Base-by-base conservation (phyloP, 1,140 invertebrate species). In the Microvelia longipes region DNA sequence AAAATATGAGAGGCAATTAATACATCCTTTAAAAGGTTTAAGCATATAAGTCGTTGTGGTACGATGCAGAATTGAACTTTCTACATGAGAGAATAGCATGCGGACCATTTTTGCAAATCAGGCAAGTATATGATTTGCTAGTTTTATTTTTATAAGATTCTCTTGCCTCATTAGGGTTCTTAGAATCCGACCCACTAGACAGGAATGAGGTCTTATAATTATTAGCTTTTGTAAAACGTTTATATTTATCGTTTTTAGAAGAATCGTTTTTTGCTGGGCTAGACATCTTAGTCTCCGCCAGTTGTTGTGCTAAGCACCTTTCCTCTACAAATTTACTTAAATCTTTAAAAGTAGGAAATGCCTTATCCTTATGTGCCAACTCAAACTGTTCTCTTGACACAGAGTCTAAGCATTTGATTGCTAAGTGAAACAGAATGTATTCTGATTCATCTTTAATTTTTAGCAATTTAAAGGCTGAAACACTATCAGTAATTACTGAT, bases 351-450 rank as follows among this genome's bases (percentile, higher is more conserved):
- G 63, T 65, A n/a, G 63, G 63, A 27, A 24, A 65, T 24, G 2
- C 63, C n/a, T 11, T 24, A 24, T 2, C 2, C n/a, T n/a, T 24
- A 65, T 65, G n/a, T 27, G n/a, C 26, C n/a, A 65, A 5, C 24
- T 65, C 63, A 65, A 65, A 65, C n/a, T n/a, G n/a, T 65, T 65
- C 63, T 24, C 63, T 65, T n/a, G 63, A 11, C 63, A 24, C 26
- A 5, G 63, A 11, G 26, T 65, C 63, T 30, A 35, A 68, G 35
- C 19, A 13, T 14, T 28, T 35, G 13, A 68, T 14, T 50, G 35
- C 29, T 30, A 68, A 60, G 2, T 68, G n/a, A 30, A 68, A 68
- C 26, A 68, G 26, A 25, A 68, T 60, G 30, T 13, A 68, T 29
- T 68, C 68, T 2, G 29, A 14, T 24, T 14, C 29, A 24, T 68